A percentile compares a stretch with the other conserved stretches of the same genome.
These are phyloP conservation scores for Epinephelus lanceolatus DNA, from an alignment of 2,113 vertebrate species.

Conservation along the genomic window DNA sequence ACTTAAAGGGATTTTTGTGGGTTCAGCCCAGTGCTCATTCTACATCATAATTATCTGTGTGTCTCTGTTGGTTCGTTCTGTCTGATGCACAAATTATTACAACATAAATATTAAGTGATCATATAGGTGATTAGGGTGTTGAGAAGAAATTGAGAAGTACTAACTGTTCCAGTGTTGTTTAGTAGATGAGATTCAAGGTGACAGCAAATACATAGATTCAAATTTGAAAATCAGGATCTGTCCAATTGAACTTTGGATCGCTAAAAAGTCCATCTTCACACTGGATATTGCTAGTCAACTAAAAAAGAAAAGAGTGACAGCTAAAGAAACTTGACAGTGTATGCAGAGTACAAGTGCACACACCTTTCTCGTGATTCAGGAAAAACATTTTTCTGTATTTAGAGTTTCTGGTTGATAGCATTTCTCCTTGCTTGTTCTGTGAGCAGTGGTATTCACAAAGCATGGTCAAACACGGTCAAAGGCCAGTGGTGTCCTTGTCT, in stretches of 20 bases:
- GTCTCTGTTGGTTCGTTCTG: background rate
- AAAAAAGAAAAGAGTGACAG: constrained; percentile 12
- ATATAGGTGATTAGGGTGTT: background rate
- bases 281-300: background rate
- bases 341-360: constrained; percentile 2
- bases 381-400: constrained; percentile 40
- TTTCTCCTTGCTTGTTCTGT: constrained; percentile 40
- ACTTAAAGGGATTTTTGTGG: background rate
- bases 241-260: background rate
- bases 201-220: background rate
- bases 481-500: constrained; percentile 63
- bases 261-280: background rate
- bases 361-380: background rate
- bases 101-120: background rate
- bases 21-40: background rate
- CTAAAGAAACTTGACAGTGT: background rate
- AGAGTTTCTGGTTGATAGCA: constrained; percentile 11
- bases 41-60: background rate
- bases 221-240: background rate
- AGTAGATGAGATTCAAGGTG: background rate
- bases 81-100: background rate
- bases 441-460: constrained; percentile 58
- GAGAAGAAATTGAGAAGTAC: background rate
- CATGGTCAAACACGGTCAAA: constrained; percentile 58
- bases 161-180: background rate